A percentile compares a stretch with the other conserved stretches of the same genome.
Evolutionary conservation across 2,797 vertebrate genomes (phyloP).

Genomic region (Pteropus rufus): DNA sequence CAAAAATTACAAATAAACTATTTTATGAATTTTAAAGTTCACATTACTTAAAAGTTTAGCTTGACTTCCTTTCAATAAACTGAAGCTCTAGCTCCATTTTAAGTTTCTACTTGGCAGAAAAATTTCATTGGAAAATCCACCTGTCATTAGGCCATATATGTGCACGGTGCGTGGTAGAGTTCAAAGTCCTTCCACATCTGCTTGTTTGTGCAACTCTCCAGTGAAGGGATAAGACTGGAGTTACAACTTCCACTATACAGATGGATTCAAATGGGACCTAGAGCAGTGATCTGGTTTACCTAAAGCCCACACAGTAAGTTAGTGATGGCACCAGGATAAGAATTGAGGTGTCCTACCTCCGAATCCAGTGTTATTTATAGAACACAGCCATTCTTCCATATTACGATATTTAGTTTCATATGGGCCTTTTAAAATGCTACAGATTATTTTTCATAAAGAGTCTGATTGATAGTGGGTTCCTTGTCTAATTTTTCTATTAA

Average conservation of each 20-base stretch:
- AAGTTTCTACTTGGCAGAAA: slow-evolving; percentile 13
- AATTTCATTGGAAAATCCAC: not conserved
- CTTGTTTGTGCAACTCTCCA: not conserved
- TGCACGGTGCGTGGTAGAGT: not conserved
- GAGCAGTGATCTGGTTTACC: not conserved
- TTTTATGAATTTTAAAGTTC: not conserved
- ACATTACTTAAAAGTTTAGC: not conserved
- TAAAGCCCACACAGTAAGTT: not conserved
- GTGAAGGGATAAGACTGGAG: not conserved
- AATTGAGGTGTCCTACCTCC: not conserved
- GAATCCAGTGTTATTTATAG: not conserved
- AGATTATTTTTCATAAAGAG: slow-evolving; percentile 1
- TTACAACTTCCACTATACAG: not conserved
- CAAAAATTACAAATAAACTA: slow-evolving; percentile 5
- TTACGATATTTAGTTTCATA: not conserved
- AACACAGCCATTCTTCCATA: not conserved
- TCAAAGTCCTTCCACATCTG: not conserved
- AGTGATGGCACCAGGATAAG: not conserved
- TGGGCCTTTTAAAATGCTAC: slow-evolving; percentile 5
- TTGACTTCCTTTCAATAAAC: slow-evolving; percentile 14
- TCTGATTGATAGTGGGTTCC: not conserved
- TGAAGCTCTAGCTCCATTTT: not conserved
- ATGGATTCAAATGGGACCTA: not conserved
- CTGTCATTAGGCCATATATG: not conserved
- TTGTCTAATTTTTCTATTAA: slow-evolving; percentile 51